A percentile compares a stretch with the other conserved stretches of the same genome.
These are phyloP conservation scores for Drosophila lowei DNA, from an alignment of 1,140 invertebrate species.

Conservation along the genomic window DNA sequence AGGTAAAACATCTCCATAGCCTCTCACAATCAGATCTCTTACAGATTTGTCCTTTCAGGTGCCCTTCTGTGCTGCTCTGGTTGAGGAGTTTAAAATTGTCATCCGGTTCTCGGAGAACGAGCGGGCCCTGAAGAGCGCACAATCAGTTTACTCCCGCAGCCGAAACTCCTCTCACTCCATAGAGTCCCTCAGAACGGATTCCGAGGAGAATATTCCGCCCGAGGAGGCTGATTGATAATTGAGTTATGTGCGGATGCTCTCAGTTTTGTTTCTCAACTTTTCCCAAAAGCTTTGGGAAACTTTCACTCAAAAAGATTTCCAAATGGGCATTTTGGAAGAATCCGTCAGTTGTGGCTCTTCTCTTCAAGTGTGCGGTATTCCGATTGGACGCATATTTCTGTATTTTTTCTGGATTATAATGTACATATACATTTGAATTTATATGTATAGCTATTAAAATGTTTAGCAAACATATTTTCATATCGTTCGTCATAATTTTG, in stretches of 20 bases:
- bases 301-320: conserved; percentile 65
- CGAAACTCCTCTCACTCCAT: conserved; percentile 76
- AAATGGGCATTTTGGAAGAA: conserved; percentile 51
- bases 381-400: not conserved
- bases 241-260: conserved; percentile 1
- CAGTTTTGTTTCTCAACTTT: conserved; percentile 28
- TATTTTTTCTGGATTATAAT: conserved; percentile 9
- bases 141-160: conserved; percentile 75
- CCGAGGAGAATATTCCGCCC: conserved; percentile 51
- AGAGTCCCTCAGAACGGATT: conserved; percentile 73
- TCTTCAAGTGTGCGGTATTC: conserved; percentile 33
- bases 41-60: conserved; percentile 83
- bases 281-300: conserved; percentile 45
- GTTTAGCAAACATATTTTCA: conserved; percentile 14
- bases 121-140: conserved; percentile 65
- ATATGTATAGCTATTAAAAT: conserved; percentile 35
- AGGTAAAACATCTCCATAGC: conserved; percentile 32
- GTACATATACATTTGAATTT: conserved; percentile 26
- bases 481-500: conserved; percentile 18
- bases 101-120: conserved; percentile 71
- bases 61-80: conserved; percentile 87
- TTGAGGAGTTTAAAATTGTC: conserved; percentile 90
- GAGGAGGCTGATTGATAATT: conserved; percentile 44
- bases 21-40: not conserved
- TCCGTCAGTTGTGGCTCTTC: conserved; percentile 20